Evolutionary conservation across 1,140 invertebrate species (phyloP).

Genomic region (Phortica variegata): DNA sequence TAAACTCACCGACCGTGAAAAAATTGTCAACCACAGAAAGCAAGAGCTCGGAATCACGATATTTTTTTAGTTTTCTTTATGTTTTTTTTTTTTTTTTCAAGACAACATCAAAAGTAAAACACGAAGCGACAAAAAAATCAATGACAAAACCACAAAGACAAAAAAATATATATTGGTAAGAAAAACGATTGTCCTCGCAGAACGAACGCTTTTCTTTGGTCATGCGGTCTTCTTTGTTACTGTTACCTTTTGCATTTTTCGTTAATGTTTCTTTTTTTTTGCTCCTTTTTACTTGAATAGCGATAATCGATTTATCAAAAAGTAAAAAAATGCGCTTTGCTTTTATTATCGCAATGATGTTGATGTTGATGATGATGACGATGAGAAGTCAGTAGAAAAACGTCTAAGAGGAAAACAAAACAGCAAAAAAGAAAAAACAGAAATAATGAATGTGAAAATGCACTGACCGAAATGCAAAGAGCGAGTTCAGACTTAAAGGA

Average conservation of each 20-base stretch:
- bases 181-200: constrained; percentile 23
- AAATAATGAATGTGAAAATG: constrained; percentile 18
- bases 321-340: constrained; percentile 37
- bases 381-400: too few species aligned
- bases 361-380: too few species aligned
- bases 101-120: too few species aligned
- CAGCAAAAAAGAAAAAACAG: constrained; percentile 1
- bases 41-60: constrained; percentile 22
- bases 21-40: constrained; percentile 48
- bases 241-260: constrained; percentile 9
- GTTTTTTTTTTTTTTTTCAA: too few species aligned
- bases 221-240: not conserved
- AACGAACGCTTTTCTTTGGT: constrained; percentile 11
- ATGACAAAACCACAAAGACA: constrained; percentile 10
- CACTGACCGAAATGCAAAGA: constrained; percentile 13
- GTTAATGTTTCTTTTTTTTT: constrained; percentile 31
- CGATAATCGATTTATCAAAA: constrained; percentile 56
- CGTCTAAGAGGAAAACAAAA: constrained; percentile 28
- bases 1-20: constrained; percentile 37
- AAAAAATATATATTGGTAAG: constrained; percentile 13
- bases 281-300: constrained; percentile 38
- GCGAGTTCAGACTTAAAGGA: not conserved
- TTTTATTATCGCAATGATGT: too few species aligned
- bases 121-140: constrained; percentile 36
- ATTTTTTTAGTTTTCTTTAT: constrained; percentile 10